Conservation (phyloP, 2,797 vertebrate genomes). For the Semotilus atromaculatus region DNA sequence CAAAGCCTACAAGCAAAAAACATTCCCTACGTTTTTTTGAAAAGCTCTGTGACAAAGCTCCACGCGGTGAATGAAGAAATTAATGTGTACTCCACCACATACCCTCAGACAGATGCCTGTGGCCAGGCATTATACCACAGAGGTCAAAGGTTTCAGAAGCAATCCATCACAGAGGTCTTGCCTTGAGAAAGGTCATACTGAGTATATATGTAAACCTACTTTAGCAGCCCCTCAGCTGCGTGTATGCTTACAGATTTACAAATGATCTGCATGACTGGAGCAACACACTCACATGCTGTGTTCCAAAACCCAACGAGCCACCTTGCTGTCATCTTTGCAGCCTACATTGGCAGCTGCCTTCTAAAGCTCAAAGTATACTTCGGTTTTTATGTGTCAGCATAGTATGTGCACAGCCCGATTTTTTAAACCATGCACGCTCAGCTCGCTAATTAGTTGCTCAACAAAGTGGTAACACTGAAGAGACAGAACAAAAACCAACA, state of each 20-base stretch:
- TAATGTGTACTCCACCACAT: slow-evolving; percentile 3
- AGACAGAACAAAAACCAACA: background rate
- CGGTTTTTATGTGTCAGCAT: background rate
- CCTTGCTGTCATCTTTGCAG: background rate
- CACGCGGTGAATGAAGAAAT: slow-evolving; percentile 16
- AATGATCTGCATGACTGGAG: slow-evolving; percentile 27
- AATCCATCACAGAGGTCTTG: slow-evolving; percentile 41
- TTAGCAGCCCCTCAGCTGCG: slow-evolving; percentile 13
- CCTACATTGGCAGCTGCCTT: background rate
- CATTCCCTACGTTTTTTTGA: background rate
- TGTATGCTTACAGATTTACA: slow-evolving; percentile 5
- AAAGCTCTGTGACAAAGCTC: slow-evolving; percentile 25
- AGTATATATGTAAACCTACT: slow-evolving; percentile 11
- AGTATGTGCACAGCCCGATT: background rate
- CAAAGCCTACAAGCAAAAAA: background rate
- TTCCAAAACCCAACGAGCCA: background rate
- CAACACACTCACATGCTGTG: background rate
- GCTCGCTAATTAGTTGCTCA: background rate
- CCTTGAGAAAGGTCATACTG: slow-evolving; percentile 28
- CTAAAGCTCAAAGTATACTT: background rate
- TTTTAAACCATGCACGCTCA: background rate
- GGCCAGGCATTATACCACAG: slow-evolving; percentile 31
- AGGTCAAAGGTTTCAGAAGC: slow-evolving; percentile 43
- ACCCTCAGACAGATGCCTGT: slow-evolving; percentile 31
- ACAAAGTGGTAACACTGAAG: background rate